Conservation (phyloP, 2,888 invertebrate species). For the Aspidapion aeneum region DNA sequence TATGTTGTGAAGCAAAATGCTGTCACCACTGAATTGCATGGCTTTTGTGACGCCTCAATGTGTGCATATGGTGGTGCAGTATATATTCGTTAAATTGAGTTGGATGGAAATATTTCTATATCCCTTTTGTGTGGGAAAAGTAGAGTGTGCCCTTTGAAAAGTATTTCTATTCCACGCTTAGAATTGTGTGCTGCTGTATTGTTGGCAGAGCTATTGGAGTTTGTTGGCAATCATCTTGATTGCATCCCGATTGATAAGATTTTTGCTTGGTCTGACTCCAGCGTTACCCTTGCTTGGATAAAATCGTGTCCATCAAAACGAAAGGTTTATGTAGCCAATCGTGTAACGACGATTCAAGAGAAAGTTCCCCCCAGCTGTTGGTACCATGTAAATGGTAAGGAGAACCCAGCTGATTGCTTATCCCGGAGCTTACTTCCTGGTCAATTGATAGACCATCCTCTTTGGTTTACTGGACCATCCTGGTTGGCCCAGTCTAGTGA, state of each 20-base stretch:
- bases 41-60: slow-evolving; percentile 10
- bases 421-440: neutral
- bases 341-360: slow-evolving; percentile 1
- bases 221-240: too few relatives aligned
- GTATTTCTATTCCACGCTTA: slow-evolving; percentile 15
- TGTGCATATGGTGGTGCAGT: slow-evolving; percentile 9
- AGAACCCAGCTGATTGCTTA: slow-evolving; percentile 1
- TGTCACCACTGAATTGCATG: slow-evolving; percentile 10
- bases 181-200: slow-evolving; percentile 20
- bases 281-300: neutral
- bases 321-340: slow-evolving; percentile 1
- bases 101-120: neutral
- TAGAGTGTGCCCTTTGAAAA: slow-evolving; percentile 20
- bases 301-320: slow-evolving; percentile 1
- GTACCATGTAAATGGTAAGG: neutral
- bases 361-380: neutral
- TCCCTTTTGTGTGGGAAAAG: slow-evolving; percentile 14
- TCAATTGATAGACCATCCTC: slow-evolving; percentile 1
- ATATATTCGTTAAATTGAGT: neutral
- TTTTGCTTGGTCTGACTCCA: slow-evolving; percentile 5
- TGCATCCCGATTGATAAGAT: too few relatives aligned
- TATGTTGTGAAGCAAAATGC: slow-evolving; percentile 1
- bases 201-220: neutral
- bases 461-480: neutral
- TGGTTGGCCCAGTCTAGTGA: neutral